phyloP scores from a whole-genome alignment of 1,140 invertebrate genomes.

The Drosophila littoralis region DNA sequence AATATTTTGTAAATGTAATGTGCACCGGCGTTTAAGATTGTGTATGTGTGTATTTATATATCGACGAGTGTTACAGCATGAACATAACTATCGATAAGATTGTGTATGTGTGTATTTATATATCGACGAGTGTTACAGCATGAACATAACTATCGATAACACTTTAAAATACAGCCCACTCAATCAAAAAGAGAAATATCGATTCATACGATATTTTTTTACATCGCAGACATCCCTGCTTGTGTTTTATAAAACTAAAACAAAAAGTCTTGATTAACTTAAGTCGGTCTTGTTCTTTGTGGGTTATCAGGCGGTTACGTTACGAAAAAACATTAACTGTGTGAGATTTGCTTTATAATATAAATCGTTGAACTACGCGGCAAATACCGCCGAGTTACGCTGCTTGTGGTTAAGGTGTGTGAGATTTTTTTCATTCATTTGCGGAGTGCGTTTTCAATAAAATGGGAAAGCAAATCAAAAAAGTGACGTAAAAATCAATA shows the following conservation, averaged over 20 bases:
- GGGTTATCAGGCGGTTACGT: constrained; percentile 3
- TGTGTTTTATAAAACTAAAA: constrained; percentile 34
- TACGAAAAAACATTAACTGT: background rate
- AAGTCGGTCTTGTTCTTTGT: constrained; percentile 15
- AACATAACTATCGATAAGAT: constrained; percentile 1
- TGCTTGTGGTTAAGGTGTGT: constrained; percentile 16
- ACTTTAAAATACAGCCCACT: background rate
- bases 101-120: too few species aligned
- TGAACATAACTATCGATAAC: background rate
- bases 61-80: background rate
- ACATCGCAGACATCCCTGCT: background rate
- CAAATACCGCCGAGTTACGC: background rate
- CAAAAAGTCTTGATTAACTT: constrained; percentile 17
- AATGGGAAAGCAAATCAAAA: constrained; percentile 26
- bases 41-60: too few species aligned
- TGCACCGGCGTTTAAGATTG: too few species aligned
- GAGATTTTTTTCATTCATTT: constrained; percentile 16
- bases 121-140: background rate
- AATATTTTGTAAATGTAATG: too few species aligned
- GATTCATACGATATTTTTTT: background rate
- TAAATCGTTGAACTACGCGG: background rate
- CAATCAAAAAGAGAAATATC: background rate
- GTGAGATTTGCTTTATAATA: background rate
- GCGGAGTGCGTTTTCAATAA: constrained; percentile 13
- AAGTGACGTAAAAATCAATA: constrained; percentile 67